Conservation (phyloP, 2,888 invertebrate genomes). For the Ptycholaimellus sp. region DNA sequence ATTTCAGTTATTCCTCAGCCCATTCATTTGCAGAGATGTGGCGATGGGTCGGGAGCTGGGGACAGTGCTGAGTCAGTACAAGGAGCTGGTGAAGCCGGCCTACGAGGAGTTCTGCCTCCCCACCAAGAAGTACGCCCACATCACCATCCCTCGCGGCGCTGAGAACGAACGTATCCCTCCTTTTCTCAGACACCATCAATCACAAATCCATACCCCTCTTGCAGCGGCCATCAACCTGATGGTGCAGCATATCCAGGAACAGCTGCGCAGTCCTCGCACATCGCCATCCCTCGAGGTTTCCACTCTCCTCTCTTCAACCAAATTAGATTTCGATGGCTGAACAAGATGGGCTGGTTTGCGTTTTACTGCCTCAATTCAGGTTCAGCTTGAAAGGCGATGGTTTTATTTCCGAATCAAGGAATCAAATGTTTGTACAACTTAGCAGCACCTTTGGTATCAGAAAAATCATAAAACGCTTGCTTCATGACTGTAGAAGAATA, state of each 20-base stretch:
- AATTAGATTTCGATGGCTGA: no score
- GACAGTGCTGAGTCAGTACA: conserved; percentile 79
- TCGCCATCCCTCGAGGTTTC: no score
- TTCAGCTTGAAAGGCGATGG: no score
- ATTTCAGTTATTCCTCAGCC: no score
- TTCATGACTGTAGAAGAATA: no score
- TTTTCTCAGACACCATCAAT: background rate
- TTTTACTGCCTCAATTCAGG: no score
- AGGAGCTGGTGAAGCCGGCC: conserved; percentile 67
- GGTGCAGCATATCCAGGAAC: conserved; percentile 82
- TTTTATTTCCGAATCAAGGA: no score
- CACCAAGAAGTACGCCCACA: conserved; percentile 98
- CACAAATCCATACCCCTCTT: conserved; percentile 9
- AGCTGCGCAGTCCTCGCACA: conserved; percentile 33
- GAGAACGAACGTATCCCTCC: conserved; percentile 43
- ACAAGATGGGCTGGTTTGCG: no score
- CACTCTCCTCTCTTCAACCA: no score
- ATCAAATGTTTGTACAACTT: no score
- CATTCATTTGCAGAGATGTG: conserved; percentile 38
- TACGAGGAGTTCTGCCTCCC: conserved; percentile 51
- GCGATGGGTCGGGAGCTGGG: conserved; percentile 80
- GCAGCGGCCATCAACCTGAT: conserved; percentile 85
- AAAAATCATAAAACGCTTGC: no score
- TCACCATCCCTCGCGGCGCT: conserved; percentile 91
- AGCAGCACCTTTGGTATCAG: no score